Evolutionary conservation across 2,113 vertebrate species (phyloP), one percentile per base, ranked within the genome.

Genomic region (Psilopsiagon aymara): DNA sequence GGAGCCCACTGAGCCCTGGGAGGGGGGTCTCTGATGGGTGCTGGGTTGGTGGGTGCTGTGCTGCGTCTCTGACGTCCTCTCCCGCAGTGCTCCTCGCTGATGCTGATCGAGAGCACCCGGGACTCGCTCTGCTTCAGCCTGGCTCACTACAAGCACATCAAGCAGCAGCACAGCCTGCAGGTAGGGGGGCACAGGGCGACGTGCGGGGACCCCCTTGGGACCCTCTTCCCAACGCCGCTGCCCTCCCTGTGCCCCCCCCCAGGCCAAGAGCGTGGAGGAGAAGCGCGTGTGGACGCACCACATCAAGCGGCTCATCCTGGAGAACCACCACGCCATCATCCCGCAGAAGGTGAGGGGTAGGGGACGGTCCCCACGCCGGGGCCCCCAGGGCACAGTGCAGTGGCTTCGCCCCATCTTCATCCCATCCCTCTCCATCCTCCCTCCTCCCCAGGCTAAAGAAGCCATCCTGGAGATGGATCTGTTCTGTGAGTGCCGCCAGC

Each of bases 241-340:
- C n/a, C 35, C 17, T 39, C 13, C 10, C 23, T 19, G 23, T 57
- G 8, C 35, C 35, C 39, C 39, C 13, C 17, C 27, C 2, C 80
- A 99, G 99, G 99, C 99, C 94, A 99, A 98, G 95, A 99, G 98
- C 0, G 98, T 97, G 20, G 99, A 99, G 86, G 99, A 99, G 97
- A 99, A 99, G 95, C 98, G 98, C 2, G 33, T 98, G 28, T 99
- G 99, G 44, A 39, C 39, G 39, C 99, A 99, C 95, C 99, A 99
- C 92, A 99, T 99, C 82, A 99, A 99, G 98, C 98, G 99, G 70
- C 99, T 99, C 64, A 99, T 99, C 88, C 97, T 99, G 73, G 99
- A 99, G 96, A 99, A 99, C 92, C 99, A 99, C 97, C 99, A 99
- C 2, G 98, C 99, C 90, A 98, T 98, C 76, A 98, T 99, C 28